These are phyloP conservation scores for Acipenser oxyrinchus DNA, from an alignment of 2,797 vertebrate genomes.

Conservation along the genomic window DNA sequence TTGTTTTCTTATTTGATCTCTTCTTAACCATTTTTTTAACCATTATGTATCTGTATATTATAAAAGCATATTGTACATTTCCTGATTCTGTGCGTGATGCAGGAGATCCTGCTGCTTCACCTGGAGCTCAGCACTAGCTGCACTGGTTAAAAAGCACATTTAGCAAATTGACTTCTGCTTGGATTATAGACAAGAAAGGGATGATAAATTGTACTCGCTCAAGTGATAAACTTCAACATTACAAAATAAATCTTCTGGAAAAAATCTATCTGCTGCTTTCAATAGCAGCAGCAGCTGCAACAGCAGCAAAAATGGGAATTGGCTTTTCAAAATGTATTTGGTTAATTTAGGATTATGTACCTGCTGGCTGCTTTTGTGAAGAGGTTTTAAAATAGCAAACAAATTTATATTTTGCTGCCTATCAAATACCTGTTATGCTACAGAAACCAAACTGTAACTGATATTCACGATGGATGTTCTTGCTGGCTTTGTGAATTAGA, in stretches of 20 bases:
- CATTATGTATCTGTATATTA: too few species aligned
- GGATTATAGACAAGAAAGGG: conserved; percentile 56
- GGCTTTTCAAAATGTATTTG: conserved; percentile 22
- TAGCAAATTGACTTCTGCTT: conserved; percentile 50
- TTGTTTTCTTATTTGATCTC: background rate
- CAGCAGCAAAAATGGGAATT: conserved; percentile 37
- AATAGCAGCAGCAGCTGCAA: conserved; percentile 38
- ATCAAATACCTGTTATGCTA: background rate
- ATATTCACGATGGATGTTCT: too few species aligned
- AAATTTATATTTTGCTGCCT: background rate
- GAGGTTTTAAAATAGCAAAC: conserved; percentile 1
- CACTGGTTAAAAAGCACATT: conserved; percentile 28
- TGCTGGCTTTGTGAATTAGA: too few species aligned
- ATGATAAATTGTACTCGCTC: conserved; percentile 57
- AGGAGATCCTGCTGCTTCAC: conserved; percentile 7
- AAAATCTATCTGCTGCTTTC: conserved; percentile 57
- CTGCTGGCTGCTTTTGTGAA: conserved; percentile 16
- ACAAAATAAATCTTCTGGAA: conserved; percentile 71
- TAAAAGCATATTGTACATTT: too few species aligned
- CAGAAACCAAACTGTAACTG: too few species aligned
- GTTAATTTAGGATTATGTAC: conserved; percentile 26
- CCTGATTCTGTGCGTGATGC: background rate
- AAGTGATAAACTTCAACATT: conserved; percentile 73
- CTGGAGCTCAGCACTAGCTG: conserved; percentile 9
- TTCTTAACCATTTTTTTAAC: too few species aligned